phyloP scores from a whole-genome alignment of 2,797 vertebrate species.

The Australoheros facetus region DNA sequence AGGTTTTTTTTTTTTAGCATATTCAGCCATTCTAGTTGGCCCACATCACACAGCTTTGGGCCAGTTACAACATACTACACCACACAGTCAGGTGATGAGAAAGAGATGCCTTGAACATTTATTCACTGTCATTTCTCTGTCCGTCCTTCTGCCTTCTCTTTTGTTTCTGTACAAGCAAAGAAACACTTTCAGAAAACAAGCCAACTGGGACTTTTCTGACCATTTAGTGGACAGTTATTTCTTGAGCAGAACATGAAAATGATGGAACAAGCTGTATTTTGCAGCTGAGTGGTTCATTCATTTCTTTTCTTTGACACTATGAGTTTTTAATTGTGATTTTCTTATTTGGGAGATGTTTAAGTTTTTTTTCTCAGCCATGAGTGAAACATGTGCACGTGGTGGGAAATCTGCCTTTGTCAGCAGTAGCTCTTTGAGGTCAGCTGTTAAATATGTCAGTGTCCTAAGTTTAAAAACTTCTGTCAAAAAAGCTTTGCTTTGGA shows the following conservation, averaged over 20 bases:
- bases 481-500: background rate
- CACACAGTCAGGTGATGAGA: background rate
- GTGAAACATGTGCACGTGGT: background rate
- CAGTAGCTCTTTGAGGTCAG: background rate
- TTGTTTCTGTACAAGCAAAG: background rate
- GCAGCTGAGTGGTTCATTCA: rapidly evolving
- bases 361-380: background rate
- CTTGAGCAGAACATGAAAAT: background rate
- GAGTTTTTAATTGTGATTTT: background rate
- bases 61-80: constrained; percentile 26
- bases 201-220: background rate
- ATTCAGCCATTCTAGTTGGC: background rate
- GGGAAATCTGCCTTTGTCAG: background rate
- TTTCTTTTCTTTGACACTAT: background rate
- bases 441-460: background rate
- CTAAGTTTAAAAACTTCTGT: background rate
- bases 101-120: constrained; percentile 11
- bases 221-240: background rate
- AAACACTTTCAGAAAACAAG: background rate
- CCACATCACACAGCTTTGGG: constrained; percentile 23
- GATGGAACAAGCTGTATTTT: background rate
- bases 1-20: background rate
- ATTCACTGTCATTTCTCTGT: constrained; percentile 5
- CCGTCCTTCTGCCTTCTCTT: constrained; percentile 15
- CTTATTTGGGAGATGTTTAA: background rate